These are phyloP conservation scores for Syngnathus typhle DNA, from an alignment of 2,113 vertebrate genomes.

Conservation along the genomic window DNA sequence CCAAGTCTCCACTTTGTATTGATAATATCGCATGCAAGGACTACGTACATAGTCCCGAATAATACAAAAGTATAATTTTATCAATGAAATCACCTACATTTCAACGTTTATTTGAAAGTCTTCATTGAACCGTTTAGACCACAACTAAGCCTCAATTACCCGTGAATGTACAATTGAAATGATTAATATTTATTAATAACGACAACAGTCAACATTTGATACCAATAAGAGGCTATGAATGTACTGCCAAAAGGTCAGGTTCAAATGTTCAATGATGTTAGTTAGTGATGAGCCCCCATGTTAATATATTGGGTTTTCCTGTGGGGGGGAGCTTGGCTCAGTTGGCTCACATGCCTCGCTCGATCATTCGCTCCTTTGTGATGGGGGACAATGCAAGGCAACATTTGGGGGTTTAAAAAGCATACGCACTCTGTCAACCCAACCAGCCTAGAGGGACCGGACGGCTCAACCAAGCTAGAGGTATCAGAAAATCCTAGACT, in stretches of 20 bases:
- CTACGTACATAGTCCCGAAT: not conserved
- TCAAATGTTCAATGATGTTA: not conserved
- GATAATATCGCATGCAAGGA: not conserved
- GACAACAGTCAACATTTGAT: not conserved
- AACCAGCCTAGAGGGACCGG: constrained; percentile 48
- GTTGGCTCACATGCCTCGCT: constrained; percentile 55
- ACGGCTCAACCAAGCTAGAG: constrained; percentile 42
- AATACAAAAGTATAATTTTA: not conserved
- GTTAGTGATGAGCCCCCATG: not conserved
- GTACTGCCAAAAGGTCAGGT: not conserved
- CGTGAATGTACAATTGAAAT: not conserved
- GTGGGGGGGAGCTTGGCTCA: no score
- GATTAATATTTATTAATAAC: not conserved
- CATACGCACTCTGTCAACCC: constrained; percentile 27
- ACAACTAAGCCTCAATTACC: not conserved
- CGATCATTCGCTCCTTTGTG: constrained; percentile 66
- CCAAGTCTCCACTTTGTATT: not conserved
- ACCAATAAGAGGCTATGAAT: not conserved
- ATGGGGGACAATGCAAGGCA: constrained; percentile 54
- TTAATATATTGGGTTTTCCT: not conserved
- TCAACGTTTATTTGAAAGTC: not conserved
- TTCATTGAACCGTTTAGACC: not conserved
- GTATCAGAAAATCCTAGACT: constrained; percentile 33
- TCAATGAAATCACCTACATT: not conserved
- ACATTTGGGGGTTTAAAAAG: constrained; percentile 65